Base-by-base conservation (phyloP, 2,113 vertebrate species). In the Felis chaus region DNA sequence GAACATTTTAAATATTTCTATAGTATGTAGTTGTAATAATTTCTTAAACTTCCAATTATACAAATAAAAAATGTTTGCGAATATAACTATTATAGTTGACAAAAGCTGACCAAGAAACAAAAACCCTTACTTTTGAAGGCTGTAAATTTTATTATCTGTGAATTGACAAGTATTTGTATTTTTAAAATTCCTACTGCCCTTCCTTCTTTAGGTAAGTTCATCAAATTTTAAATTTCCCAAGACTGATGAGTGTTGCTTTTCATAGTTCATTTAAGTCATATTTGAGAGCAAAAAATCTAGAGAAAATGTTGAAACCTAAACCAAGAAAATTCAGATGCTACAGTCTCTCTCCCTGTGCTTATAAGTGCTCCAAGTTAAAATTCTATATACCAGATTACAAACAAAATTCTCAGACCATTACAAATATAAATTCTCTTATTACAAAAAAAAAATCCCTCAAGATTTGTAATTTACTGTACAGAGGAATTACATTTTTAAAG, bases 301-400 rank as follows among this genome's bases (percentile, higher is more conserved):
- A 94, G 74, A 86, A 92, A 96, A 97, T 89, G 78, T 71, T 97
- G 96, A 97, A 66, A 89, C 92, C 91, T 96, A 96, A 97, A 97
- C 95, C 91, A 97, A 93, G 74, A 65, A 80, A 85, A 96, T 48
- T 66, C 21, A 91, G 91, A 97, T 91, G 73, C 94, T 92, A 85
- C 45, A 79, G 74, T 89, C 96, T 96, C 69, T 97, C 96, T 97
- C 65, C 89, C 89, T 96, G 71, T 94, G 66, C 90, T 98, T 57
- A 71, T 98, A 98, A 99, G 98, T 98, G 98, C 98, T 98, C 97
- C 93, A 97, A 95, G 87, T 95, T 89, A 92, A 92, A 82, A 97
- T 95, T 97, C 97, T 98, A 91, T 91, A 96, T 97, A 97, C 74
- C 97, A 85, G 50, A 68, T 98, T 97, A 98, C 84, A 95, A 96